Evolutionary conservation across 1,140 invertebrate genomes (phyloP).

Genomic region (Orchesella cincta): DNA sequence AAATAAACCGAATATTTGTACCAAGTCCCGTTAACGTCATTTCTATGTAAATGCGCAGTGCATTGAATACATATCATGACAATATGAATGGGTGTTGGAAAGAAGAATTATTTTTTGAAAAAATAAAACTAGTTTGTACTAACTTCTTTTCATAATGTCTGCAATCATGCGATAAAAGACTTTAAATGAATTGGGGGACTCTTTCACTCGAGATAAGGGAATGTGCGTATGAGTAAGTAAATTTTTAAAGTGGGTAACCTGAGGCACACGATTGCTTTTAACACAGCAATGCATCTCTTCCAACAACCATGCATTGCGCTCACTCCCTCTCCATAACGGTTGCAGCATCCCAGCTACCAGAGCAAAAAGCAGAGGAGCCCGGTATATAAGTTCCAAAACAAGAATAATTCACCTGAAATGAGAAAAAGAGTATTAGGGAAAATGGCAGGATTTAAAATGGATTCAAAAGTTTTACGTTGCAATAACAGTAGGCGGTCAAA

Average conservation of each 20-base stretch:
- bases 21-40: no score
- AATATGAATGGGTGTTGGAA: no score
- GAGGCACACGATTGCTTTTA: conserved; percentile 61
- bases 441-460: conserved; percentile 17
- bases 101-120: not conserved
- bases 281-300: conserved; percentile 84
- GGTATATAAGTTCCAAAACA: conserved; percentile 95
- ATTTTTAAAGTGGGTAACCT: not conserved
- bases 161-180: conserved; percentile 12
- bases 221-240: not conserved
- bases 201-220: not conserved
- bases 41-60: no score
- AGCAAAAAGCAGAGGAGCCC: conserved; percentile 91
- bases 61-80: no score
- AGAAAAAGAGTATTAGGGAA: conserved; percentile 32
- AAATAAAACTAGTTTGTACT: not conserved
- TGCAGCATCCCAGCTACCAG: conserved; percentile 94
- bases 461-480: not conserved
- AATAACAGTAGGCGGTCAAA: conserved; percentile 27
- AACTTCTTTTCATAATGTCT: not conserved
- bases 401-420: conserved; percentile 77
- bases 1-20: no score
- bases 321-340: conserved; percentile 93
- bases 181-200: not conserved
- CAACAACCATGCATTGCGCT: conserved; percentile 92